These are phyloP conservation scores for Scomberomorus guttatus DNA, from an alignment of 2,797 vertebrate genomes.

Conservation along the genomic window DNA sequence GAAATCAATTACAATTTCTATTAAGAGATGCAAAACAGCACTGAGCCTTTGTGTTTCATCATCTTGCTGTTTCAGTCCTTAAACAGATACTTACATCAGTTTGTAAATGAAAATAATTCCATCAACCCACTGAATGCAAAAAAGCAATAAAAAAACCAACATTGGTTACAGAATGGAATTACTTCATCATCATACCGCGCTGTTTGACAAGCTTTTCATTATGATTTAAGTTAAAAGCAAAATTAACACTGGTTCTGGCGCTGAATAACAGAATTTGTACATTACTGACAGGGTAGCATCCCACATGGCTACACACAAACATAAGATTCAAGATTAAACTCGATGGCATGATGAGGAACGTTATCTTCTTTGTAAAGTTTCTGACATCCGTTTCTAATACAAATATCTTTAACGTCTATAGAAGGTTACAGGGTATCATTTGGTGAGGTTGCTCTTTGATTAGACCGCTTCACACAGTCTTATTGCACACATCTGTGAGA, in stretches of 20 bases:
- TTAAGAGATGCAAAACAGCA: neutral
- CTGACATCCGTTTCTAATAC: constrained; percentile 8
- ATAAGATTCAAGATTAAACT: constrained; percentile 1
- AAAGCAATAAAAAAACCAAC: neutral
- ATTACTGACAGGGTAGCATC: neutral
- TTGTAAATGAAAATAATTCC: constrained; percentile 12
- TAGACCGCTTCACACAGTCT: constrained; percentile 51
- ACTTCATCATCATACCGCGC: neutral
- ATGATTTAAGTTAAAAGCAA: neutral
- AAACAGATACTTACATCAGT: constrained; percentile 4
- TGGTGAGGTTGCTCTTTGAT: constrained; percentile 52
- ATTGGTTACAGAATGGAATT: neutral
- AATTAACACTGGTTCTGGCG: neutral
- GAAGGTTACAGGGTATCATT: constrained; percentile 30
- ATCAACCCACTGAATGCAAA: neutral
- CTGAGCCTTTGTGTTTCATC: constrained; percentile 16
- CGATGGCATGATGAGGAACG: neutral
- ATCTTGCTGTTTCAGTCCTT: constrained; percentile 7
- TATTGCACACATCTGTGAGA: constrained; percentile 64
- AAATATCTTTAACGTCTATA: constrained; percentile 13
- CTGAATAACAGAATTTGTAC: neutral
- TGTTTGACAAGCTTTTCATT: neutral
- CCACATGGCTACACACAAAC: neutral
- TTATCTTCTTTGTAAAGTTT: neutral
- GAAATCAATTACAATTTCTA: constrained; percentile 22